Evolutionary conservation across 1,140 invertebrate species (phyloP).

Genomic region (Bombyx mandarina): DNA sequence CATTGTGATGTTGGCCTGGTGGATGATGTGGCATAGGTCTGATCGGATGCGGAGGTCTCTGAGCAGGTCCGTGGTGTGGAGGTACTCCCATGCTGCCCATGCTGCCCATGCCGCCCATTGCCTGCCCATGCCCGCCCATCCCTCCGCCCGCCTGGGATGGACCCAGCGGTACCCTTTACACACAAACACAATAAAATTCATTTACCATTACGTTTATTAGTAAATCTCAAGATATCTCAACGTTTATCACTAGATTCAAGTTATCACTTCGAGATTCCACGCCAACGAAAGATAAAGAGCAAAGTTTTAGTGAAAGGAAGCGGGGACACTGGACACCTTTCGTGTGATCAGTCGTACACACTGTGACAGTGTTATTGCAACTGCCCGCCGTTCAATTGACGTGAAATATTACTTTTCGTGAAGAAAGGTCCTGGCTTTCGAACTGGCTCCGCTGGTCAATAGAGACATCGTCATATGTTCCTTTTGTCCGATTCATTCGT

Average conservation of each 20-base stretch:
- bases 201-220: not conserved
- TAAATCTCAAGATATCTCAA: too few relatives aligned
- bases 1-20: constrained; percentile 42
- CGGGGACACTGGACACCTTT: constrained; percentile 1
- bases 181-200: constrained; percentile 8
- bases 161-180: constrained; percentile 46
- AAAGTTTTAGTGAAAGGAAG: not conserved
- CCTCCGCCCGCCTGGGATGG: constrained; percentile 34
- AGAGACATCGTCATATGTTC: constrained; percentile 59
- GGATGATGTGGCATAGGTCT: constrained; percentile 47
- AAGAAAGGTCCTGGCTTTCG: constrained; percentile 9
- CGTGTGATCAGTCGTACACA: constrained; percentile 43
- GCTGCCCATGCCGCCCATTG: constrained; percentile 23
- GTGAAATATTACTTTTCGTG: constrained; percentile 44
- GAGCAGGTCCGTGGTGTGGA: constrained; percentile 29
- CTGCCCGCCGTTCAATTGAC: constrained; percentile 22
- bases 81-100: constrained; percentile 37
- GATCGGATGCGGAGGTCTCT: constrained; percentile 45
- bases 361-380: constrained; percentile 17
- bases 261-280: too few relatives aligned
- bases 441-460: constrained; percentile 40
- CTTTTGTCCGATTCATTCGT: constrained; percentile 32
- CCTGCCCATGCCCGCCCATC: constrained; percentile 41
- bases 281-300: too few relatives aligned
- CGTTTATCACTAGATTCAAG: too few relatives aligned